Conservation (phyloP, 2,113 vertebrate genomes). For the Lamprotornis superbus region DNA sequence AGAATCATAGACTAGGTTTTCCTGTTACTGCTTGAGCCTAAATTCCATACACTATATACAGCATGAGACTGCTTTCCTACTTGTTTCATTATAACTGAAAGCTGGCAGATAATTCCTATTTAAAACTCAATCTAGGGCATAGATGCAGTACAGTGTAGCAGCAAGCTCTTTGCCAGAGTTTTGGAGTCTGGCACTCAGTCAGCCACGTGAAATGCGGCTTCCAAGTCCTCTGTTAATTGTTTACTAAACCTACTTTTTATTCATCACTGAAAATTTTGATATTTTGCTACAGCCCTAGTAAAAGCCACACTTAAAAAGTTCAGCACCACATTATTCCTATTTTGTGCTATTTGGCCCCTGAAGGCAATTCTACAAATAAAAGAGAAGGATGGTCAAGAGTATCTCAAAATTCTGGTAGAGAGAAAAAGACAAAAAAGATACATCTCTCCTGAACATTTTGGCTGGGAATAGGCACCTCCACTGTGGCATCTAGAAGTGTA, state of each 20-base stretch:
- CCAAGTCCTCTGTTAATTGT: not conserved
- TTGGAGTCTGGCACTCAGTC: not conserved
- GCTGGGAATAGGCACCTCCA: not conserved
- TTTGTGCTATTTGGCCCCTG: not conserved
- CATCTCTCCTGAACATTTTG: not conserved
- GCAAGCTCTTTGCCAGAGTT: not conserved
- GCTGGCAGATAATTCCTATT: not conserved
- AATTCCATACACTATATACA: not conserved
- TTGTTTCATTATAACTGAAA: not conserved
- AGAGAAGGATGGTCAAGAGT: not conserved
- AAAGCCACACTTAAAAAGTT: not conserved
- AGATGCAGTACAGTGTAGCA: not conserved
- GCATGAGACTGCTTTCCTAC: not conserved
- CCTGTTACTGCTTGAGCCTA: not conserved
- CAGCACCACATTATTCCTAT: not conserved
- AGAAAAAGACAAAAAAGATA: not conserved
- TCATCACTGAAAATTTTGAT: not conserved
- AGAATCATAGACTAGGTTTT: not conserved
- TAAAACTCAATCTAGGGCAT: not conserved
- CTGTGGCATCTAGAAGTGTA: not conserved
- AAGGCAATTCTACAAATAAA: not conserved
- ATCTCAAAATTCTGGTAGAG: not conserved
- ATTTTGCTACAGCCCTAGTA: not conserved
- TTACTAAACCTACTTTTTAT: not conserved
- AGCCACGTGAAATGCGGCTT: not conserved